Base-by-base conservation (phyloP, 1,140 invertebrate genomes). In the Chelonus insularis region DNA sequence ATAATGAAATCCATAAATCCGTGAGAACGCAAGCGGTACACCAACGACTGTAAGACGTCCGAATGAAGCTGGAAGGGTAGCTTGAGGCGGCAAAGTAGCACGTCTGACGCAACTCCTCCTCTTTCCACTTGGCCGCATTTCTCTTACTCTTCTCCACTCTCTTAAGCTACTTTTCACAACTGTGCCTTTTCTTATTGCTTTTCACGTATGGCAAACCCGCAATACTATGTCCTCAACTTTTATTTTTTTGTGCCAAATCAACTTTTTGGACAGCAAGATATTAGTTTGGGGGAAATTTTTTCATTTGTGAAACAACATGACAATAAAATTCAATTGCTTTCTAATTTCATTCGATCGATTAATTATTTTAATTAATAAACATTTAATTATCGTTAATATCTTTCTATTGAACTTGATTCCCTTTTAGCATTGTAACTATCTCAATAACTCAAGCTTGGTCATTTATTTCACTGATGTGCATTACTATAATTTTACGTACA, bases 1-100 rank as follows among this genome's bases (percentile, higher is more conserved):
- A 68, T 71, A 71, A 71, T 71, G 69, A 71, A 69, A 71, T 67
- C 66, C 65, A 71, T 71, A 71, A 71, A 71, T 71, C 68, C 66
- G 64, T 57, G 16, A 29, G 68, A 70, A 67, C 72, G 68, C 58
- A 34, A 57, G 54, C 59, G 62, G 64, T 57, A 59, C 50, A 34
- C 47, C 47, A 25, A 48, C 58, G 48, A 50, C 58, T 60, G 50
- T 34, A 60, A 45, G 34, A 51, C 47, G 57, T 57, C 55, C 45
- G 7, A 29, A n/a, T 11, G 23, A 34, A 16, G n/a, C 20, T 11
- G 56, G 43, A 18, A 36, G 7, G 12, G 23, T 23, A 14, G 18
- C 2, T 16, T n/a, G 6, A 11, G 8, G 55, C 20, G 25, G 18
- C 23, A 29, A 47, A 36, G 29, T 14, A 16, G 36, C 25, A 50